A percentile compares a stretch with the other conserved stretches of the same genome.
Evolutionary conservation across 1,140 invertebrate species (phyloP).

Genomic region (Hyles euphorbiae): DNA sequence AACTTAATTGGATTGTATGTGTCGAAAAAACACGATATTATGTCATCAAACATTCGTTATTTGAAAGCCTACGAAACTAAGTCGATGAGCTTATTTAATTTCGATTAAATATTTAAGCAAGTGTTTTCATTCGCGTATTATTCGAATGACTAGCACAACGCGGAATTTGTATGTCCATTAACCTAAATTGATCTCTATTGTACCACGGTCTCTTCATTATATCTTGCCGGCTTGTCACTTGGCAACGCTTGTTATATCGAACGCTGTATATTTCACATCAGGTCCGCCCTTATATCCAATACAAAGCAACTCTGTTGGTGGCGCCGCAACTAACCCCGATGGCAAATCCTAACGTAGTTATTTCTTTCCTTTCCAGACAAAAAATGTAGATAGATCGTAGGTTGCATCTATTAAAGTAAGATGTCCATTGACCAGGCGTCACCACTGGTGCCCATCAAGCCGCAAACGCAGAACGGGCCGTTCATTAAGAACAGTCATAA

Average conservation of each 20-base stretch:
- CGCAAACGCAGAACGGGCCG: slow-evolving; percentile 70
- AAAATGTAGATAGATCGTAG: slow-evolving; percentile 64
- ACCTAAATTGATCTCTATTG: slow-evolving; percentile 50
- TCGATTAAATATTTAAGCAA: no score
- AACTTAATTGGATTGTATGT: no score
- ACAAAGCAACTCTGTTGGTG: slow-evolving; percentile 53
- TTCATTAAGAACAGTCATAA: slow-evolving; percentile 74
- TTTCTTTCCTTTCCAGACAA: slow-evolving; percentile 67
- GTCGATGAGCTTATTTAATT: no score
- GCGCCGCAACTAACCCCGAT: slow-evolving; percentile 30
- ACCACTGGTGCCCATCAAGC: slow-evolving; percentile 72
- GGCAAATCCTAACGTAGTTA: slow-evolving; percentile 31
- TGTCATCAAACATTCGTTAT: no score
- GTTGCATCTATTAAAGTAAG: slow-evolving; percentile 56
- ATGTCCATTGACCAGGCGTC: slow-evolving; percentile 74
- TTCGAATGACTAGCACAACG: slow-evolving; percentile 8
- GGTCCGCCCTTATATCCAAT: slow-evolving; percentile 15
- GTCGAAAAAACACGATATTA: no score
- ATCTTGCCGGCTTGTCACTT: slow-evolving; percentile 29
- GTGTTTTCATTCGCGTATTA: no score
- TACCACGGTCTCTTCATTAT: slow-evolving; percentile 37
- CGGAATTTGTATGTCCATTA: slow-evolving; percentile 40
- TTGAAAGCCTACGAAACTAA: no score
- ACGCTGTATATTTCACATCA: slow-evolving; percentile 6
- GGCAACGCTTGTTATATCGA: slow-evolving; percentile 26